phyloP scores from a whole-genome alignment of 2,797 vertebrate species.

The Schizopygopsis pylzovi region DNA sequence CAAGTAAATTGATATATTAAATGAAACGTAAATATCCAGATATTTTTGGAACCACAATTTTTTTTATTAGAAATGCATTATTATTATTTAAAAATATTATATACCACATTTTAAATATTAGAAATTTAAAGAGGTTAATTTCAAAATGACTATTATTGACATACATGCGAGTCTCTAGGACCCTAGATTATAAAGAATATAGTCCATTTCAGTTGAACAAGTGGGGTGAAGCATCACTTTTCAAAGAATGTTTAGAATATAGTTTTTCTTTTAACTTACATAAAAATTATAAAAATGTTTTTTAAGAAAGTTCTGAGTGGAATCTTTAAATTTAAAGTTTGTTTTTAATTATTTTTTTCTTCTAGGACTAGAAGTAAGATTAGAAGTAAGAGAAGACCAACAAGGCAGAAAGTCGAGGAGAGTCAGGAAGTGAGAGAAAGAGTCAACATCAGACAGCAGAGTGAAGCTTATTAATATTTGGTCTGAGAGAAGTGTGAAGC shows the following conservation, averaged over 20 bases:
- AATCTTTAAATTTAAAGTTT: neutral
- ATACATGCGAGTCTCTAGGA: neutral
- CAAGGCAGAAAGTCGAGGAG: neutral
- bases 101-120: neutral
- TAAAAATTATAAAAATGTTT: neutral
- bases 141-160: neutral
- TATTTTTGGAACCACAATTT: neutral
- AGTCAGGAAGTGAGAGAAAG: conserved; percentile 45
- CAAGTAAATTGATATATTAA: neutral
- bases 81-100: neutral
- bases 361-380: neutral
- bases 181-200: neutral
- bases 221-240: neutral
- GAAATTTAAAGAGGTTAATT: neutral
- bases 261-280: neutral
- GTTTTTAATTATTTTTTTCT: neutral
- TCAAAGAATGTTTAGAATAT: neutral
- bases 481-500: conserved; percentile 52
- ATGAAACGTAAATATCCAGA: neutral
- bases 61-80: neutral
- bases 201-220: neutral
- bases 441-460: conserved; percentile 53
- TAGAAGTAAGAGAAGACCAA: conserved; percentile 1
- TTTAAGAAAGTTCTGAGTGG: neutral
- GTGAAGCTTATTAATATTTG: conserved; percentile 62